Evolutionary conservation across 2,888 invertebrate species (phyloP).

Genomic region (Omphaloscelis lunosa): DNA sequence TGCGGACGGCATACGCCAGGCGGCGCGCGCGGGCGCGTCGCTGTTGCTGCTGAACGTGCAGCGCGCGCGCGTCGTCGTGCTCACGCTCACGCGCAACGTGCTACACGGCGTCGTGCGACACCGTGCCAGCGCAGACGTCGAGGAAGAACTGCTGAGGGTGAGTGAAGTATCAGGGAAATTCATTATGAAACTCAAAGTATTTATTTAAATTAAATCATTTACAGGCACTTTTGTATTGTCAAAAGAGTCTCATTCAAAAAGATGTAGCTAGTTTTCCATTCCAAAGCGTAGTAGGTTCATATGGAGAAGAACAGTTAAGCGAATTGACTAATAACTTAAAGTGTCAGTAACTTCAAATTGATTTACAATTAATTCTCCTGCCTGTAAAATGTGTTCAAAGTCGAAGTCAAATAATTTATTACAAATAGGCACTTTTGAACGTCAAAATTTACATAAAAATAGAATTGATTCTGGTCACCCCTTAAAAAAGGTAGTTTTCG

Average conservation of each 20-base stretch:
- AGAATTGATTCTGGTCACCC: too few relatives aligned
- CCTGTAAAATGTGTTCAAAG: too few relatives aligned
- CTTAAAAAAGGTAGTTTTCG: too few relatives aligned
- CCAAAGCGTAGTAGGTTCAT: not conserved
- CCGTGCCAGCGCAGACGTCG: slow-evolving; percentile 5
- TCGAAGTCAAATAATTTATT: too few relatives aligned
- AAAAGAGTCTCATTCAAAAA: not conserved
- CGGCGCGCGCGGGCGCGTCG: slow-evolving; percentile 29
- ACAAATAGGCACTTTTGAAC: too few relatives aligned
- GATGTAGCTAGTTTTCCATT: not conserved
- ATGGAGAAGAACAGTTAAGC: not conserved
- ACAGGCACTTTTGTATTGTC: not conserved
- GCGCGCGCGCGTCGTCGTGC: slow-evolving; percentile 22
- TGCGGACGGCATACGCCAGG: slow-evolving; percentile 4
- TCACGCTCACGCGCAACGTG: not conserved
- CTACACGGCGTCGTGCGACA: not conserved
- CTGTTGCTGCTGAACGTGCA: slow-evolving; percentile 20
- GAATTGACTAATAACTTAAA: too few relatives aligned
- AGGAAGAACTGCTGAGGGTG: slow-evolving; percentile 6
- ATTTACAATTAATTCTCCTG: too few relatives aligned
- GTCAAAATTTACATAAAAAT: too few relatives aligned
- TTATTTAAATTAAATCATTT: not conserved
- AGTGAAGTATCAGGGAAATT: not conserved
- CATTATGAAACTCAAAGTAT: not conserved
- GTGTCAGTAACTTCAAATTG: too few relatives aligned